Conservation (phyloP, 2,888 invertebrate species). For the Hyposoter didymator region DNA sequence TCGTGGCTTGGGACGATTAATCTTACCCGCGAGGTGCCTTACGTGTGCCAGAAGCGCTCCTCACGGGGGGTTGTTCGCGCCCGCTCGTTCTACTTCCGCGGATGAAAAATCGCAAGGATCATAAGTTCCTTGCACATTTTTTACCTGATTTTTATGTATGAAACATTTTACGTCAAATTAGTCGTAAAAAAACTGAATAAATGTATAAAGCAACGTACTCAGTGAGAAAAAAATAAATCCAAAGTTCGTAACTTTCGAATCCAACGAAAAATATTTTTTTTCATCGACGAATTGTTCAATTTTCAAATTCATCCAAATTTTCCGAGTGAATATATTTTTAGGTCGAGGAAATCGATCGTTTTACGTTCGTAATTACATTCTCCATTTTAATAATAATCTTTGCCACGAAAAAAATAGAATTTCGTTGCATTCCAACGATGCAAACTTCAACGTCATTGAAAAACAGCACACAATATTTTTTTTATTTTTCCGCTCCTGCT, state of each 20-base stretch:
- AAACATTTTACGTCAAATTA: not conserved
- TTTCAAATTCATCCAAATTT: no score
- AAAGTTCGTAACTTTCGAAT: no score
- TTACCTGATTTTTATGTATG: conserved; percentile 1
- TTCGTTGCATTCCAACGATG: no score
- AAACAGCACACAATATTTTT: not conserved
- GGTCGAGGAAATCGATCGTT: no score
- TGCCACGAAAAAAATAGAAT: no score
- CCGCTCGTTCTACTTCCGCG: conserved; percentile 47
- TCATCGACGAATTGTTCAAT: no score
- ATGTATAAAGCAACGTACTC: not conserved
- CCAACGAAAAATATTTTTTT: no score
- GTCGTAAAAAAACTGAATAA: not conserved
- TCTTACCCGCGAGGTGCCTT: conserved; percentile 71
- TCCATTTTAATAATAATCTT: no score
- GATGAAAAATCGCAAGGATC: conserved; percentile 47
- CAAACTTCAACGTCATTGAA: no score
- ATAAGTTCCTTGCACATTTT: conserved; percentile 23
- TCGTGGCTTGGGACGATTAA: conserved; percentile 74
- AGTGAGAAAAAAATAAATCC: no score
- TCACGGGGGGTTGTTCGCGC: conserved; percentile 56
- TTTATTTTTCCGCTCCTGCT: not conserved
- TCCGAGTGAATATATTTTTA: no score
- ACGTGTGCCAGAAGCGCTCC: conserved; percentile 64
- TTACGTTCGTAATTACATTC: no score